Percentiles rank a stretch among this genome's conserved stretches.
Conservation (phyloP, 2,888 invertebrate species). For the Melanotus villosus region DNA sequence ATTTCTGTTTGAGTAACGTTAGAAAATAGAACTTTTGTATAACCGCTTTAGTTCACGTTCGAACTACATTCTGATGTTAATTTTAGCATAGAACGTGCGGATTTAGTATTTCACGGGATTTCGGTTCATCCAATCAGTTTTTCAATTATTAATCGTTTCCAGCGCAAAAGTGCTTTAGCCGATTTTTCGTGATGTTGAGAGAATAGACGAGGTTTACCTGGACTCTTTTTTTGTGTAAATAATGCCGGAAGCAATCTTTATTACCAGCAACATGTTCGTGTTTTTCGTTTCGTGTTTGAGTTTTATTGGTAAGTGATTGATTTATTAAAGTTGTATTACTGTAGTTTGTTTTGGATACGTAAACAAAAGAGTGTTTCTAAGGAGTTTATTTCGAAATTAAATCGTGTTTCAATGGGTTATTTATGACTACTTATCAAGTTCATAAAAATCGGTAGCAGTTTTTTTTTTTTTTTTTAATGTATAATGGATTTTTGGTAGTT, state of each 20-base stretch:
- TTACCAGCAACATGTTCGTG: slow-evolving; percentile 3
- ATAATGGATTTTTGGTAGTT: too few relatives aligned
- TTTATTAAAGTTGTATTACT: slow-evolving; percentile 3
- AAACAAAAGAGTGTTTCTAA: too few relatives aligned
- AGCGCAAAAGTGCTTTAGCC: neutral
- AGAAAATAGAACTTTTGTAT: neutral
- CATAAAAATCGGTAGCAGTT: too few relatives aligned
- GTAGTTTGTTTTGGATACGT: neutral
- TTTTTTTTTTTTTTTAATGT: too few relatives aligned
- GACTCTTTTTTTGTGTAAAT: slow-evolving; percentile 1
- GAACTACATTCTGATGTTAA: slow-evolving; percentile 10
- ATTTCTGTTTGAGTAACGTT: neutral
- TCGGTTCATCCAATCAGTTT: slow-evolving; percentile 1
- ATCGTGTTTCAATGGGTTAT: too few relatives aligned
- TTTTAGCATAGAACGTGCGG: slow-evolving; percentile 33
- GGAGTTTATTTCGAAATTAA: too few relatives aligned
- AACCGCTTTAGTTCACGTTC: neutral
- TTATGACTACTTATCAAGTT: too few relatives aligned
- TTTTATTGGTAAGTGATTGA: slow-evolving; percentile 16
- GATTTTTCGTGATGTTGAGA: neutral
- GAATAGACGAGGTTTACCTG: neutral
- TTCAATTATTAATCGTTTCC: slow-evolving; percentile 26
- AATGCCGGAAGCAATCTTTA: neutral
- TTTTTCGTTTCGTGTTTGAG: slow-evolving; percentile 6
- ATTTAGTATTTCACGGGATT: slow-evolving; percentile 31